Evolutionary conservation across 2,113 vertebrate genomes (phyloP).

Genomic region (Agelaius phoeniceus): DNA sequence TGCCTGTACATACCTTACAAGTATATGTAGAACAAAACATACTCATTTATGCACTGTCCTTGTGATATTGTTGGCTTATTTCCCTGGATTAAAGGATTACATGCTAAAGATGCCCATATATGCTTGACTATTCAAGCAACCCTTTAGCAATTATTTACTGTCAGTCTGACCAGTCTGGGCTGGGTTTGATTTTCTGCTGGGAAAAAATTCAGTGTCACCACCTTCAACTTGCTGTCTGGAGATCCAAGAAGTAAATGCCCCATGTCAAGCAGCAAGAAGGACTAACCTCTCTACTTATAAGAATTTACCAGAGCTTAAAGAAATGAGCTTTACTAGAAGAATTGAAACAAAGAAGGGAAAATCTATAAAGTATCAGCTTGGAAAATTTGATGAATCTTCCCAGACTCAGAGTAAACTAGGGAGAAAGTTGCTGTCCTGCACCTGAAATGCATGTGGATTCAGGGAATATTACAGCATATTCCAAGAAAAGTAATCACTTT

Average conservation of each 20-base stretch:
- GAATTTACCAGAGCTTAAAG: background rate
- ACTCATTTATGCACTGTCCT: background rate
- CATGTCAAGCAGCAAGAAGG: background rate
- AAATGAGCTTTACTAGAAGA: background rate
- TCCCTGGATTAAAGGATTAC: background rate
- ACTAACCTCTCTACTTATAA: background rate
- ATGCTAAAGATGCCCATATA: background rate
- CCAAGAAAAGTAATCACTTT: slow-evolving; percentile 15
- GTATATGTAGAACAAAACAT: background rate
- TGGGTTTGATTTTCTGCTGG: background rate
- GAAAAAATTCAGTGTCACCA: background rate
- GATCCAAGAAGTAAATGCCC: background rate
- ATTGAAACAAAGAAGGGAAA: slow-evolving; percentile 4
- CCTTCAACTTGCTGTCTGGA: background rate
- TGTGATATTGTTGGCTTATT: background rate
- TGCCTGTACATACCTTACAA: background rate
- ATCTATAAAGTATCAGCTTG: background rate
- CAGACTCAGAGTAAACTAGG: background rate
- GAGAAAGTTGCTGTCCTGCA: background rate
- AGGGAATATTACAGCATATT: slow-evolving; percentile 21
- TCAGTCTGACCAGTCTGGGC: background rate
- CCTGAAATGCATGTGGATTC: slow-evolving; percentile 8
- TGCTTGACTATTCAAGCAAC: background rate
- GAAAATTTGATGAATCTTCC: slow-evolving; percentile 15
- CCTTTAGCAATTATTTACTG: background rate